phyloP scores from a whole-genome alignment of 2,113 vertebrate species.

The Cavia porcellus region DNA sequence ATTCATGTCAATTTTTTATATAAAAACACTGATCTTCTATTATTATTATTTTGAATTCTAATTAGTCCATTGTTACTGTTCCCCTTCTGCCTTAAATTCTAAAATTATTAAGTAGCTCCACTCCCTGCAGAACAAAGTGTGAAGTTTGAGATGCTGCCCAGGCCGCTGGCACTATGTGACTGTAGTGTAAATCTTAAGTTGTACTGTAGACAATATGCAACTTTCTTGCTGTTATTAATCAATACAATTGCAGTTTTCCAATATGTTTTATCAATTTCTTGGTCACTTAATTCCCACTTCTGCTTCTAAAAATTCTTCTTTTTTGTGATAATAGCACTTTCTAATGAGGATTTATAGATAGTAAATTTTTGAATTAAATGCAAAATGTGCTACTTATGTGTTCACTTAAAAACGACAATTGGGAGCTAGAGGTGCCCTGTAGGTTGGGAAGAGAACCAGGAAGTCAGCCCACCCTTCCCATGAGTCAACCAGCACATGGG shows the following conservation, averaged over 20 bases:
- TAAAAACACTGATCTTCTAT: background rate
- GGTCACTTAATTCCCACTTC: constrained; percentile 13
- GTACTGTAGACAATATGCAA: background rate
- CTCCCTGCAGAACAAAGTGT: background rate
- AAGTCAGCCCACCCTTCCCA: too few relatives aligned
- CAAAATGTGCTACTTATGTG: constrained; percentile 32
- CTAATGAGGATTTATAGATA: background rate
- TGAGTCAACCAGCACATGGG: too few relatives aligned
- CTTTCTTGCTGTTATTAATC: background rate
- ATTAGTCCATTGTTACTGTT: background rate
- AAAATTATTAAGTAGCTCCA: background rate
- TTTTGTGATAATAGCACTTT: background rate
- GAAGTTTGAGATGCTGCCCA: background rate
- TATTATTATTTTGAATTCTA: constrained; percentile 49
- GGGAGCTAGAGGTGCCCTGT: too few relatives aligned
- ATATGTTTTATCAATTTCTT: background rate
- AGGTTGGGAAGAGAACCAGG: too few relatives aligned
- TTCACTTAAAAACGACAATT: background rate
- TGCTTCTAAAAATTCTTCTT: background rate
- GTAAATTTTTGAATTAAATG: constrained; percentile 16
- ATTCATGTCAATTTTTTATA: constrained; percentile 16
- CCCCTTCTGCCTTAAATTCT: background rate
- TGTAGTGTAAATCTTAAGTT: background rate
- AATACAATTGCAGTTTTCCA: background rate
- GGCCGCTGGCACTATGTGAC: background rate